A percentile compares a stretch with the other conserved stretches of the same genome.
Conservation (phyloP, 2,888 invertebrate species). For the Mongoloraphidia duomilia region DNA sequence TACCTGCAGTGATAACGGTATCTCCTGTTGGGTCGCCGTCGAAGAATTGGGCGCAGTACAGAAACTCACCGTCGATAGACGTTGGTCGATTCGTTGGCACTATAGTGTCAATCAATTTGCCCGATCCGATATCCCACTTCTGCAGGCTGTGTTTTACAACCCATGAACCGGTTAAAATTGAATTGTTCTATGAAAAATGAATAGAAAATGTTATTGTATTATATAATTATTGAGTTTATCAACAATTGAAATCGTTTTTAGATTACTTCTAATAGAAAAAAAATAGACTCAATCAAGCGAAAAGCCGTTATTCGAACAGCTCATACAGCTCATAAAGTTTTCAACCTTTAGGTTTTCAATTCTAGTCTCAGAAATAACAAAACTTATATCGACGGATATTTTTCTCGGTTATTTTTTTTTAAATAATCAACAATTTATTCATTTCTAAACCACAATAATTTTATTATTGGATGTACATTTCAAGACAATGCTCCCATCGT, state of each 20-base stretch:
- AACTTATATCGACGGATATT: no score
- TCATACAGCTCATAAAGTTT: no score
- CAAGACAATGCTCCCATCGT: no score
- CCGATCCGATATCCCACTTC: constrained; percentile 38
- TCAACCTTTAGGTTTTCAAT: no score
- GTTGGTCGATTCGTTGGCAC: constrained; percentile 35
- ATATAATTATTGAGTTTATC: no score
- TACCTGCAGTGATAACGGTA: constrained; percentile 24
- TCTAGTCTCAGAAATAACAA: no score
- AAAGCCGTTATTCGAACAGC: constrained; percentile 7
- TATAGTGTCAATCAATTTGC: constrained; percentile 32
- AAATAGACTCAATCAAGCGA: neutral
- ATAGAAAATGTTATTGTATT: neutral
- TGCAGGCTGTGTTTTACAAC: constrained; percentile 35
- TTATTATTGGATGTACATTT: no score
- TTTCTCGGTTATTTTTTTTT: no score
- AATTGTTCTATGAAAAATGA: constrained; percentile 28
- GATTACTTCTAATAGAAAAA: neutral
- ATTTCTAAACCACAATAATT: no score
- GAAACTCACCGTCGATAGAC: constrained; percentile 40
- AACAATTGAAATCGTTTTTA: constrained; percentile 1
- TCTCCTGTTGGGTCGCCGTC: constrained; percentile 23
- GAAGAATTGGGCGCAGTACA: constrained; percentile 38
- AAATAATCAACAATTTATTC: no score
- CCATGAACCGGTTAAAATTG: constrained; percentile 41